These are phyloP conservation scores for Scalopus aquaticus DNA, from an alignment of 2,113 vertebrate species.

Conservation along the genomic window DNA sequence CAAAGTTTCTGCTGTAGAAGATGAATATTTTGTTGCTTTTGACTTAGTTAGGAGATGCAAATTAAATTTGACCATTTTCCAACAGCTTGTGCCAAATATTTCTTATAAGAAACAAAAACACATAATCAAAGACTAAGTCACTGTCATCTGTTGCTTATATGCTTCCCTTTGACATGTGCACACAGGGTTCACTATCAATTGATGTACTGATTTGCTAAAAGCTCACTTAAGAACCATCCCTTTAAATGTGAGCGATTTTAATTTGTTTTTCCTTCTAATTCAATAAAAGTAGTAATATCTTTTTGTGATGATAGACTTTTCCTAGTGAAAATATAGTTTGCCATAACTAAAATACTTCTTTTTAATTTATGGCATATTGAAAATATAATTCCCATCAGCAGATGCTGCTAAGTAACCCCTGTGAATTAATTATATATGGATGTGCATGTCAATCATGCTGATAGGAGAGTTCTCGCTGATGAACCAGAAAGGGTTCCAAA, in stretches of 20 bases:
- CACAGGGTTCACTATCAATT: background rate
- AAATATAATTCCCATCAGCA: constrained; percentile 49
- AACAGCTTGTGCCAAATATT: background rate
- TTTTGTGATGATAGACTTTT: background rate
- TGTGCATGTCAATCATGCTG: too few species aligned
- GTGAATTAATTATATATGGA: background rate
- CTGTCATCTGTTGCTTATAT: background rate
- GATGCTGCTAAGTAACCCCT: constrained; percentile 67
- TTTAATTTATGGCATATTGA: background rate
- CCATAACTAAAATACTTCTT: background rate
- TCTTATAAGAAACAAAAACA: background rate
- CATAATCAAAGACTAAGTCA: background rate
- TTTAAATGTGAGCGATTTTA: background rate
- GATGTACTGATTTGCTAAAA: background rate
- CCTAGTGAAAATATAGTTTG: background rate
- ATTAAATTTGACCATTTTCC: background rate
- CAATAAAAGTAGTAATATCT: background rate
- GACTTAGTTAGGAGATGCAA: background rate
- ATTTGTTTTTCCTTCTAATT: background rate
- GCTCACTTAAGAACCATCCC: background rate
- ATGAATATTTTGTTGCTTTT: background rate
- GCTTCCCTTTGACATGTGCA: background rate
- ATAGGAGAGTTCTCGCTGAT: too few species aligned
- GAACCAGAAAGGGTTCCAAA: too few species aligned
- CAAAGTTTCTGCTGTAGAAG: background rate